Conservation (phyloP, 2,888 invertebrate genomes). For the Neuroscelio doddi region DNA sequence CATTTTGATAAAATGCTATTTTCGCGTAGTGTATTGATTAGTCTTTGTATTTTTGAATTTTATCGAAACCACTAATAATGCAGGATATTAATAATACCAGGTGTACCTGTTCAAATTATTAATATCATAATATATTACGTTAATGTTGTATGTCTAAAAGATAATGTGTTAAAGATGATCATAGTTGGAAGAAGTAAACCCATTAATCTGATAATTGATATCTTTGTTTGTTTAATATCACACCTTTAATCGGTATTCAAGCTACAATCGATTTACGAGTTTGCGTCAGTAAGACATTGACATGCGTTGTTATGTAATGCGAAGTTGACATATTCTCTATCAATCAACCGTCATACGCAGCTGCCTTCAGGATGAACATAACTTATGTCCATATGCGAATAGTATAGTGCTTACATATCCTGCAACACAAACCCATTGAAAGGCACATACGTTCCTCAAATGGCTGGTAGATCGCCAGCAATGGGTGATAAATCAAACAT, state of each 20-base stretch:
- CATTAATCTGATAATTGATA: background rate
- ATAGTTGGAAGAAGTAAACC: no score
- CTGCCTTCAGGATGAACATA: conserved; percentile 53
- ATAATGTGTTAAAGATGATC: no score
- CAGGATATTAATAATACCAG: no score
- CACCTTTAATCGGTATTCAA: conserved; percentile 21
- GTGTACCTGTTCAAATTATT: no score
- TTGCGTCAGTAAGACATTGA: conserved; percentile 54
- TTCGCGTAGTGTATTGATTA: no score
- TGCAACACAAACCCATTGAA: conserved; percentile 33
- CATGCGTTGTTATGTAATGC: conserved; percentile 63
- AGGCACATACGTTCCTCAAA: conserved; percentile 37
- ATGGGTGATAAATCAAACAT: conserved; percentile 35
- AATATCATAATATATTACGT: no score
- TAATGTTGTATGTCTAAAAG: no score
- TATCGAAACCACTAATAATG: no score
- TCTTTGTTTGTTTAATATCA: background rate
- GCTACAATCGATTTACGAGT: conserved; percentile 36
- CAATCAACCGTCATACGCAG: conserved; percentile 67
- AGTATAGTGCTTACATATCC: conserved; percentile 39
- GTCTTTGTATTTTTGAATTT: no score
- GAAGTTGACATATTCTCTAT: conserved; percentile 70
- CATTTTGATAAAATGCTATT: no score
- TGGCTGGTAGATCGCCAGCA: conserved; percentile 36
- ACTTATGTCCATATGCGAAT: conserved; percentile 38